A percentile compares a stretch with the other conserved stretches of the same genome.
Evolutionary conservation across 2,797 vertebrate species (phyloP).

Genomic region (Pagetopsis macropterus): DNA sequence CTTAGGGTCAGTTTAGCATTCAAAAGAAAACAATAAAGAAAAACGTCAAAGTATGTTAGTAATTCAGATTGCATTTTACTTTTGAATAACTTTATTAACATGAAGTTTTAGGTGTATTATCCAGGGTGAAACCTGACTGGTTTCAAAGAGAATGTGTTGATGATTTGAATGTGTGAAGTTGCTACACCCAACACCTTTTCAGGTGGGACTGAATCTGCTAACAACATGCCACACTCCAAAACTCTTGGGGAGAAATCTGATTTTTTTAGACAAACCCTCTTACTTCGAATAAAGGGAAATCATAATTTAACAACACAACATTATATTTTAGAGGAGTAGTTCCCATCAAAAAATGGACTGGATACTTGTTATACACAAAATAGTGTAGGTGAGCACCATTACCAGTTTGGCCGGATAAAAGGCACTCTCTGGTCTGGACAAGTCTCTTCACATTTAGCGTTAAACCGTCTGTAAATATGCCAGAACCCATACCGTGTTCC

Average conservation of each 20-base stretch:
- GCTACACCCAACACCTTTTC: slow-evolving; percentile 11
- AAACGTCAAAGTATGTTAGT: too few species aligned
- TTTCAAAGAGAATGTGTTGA: slow-evolving; percentile 34
- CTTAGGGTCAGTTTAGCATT: not conserved
- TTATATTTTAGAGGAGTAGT: too few species aligned
- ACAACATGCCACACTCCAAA: not conserved
- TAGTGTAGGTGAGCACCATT: too few species aligned
- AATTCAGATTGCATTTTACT: not conserved
- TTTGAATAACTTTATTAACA: slow-evolving; percentile 1
- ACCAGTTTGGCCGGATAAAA: too few species aligned
- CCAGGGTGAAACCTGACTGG: slow-evolving; percentile 16
- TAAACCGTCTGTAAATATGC: too few species aligned
- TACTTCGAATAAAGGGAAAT: not conserved
- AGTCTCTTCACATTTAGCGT: too few species aligned
- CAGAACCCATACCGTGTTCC: too few species aligned
- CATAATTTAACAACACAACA: too few species aligned
- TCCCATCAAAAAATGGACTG: too few species aligned
- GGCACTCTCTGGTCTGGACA: too few species aligned
- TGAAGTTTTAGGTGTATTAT: not conserved
- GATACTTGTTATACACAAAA: too few species aligned
- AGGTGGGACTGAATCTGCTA: slow-evolving; percentile 25
- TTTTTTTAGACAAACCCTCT: too few species aligned
- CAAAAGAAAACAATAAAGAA: not conserved
- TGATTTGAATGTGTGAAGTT: slow-evolving; percentile 25
- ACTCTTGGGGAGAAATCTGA: not conserved